These are phyloP conservation scores for Opisthocomus hoazin DNA, from an alignment of 2,113 vertebrate species.

Conservation along the genomic window DNA sequence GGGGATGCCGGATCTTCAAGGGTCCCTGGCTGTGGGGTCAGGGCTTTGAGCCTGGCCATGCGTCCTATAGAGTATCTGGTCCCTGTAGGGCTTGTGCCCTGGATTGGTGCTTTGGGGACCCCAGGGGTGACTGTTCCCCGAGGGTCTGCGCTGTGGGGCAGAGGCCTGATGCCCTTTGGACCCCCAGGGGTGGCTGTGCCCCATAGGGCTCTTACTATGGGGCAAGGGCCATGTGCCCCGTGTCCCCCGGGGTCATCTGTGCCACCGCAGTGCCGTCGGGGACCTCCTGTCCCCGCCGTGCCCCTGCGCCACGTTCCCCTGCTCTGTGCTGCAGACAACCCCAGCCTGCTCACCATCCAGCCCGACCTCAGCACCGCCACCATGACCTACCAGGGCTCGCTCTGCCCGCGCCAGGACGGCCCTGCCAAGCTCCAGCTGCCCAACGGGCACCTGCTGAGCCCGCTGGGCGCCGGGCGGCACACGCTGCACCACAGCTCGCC, in stretches of 20 bases:
- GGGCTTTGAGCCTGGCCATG: no score
- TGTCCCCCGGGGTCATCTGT: accelerated
- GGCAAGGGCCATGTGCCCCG: neutral
- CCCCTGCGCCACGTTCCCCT: neutral
- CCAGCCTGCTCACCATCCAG: slow-evolving; percentile 97
- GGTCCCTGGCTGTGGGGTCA: neutral
- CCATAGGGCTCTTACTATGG: neutral
- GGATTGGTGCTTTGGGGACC: neutral
- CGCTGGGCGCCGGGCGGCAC: slow-evolving; percentile 87
- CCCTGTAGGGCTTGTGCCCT: neutral
- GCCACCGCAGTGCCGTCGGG: accelerated
- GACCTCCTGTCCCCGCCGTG: neutral
- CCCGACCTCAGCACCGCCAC: slow-evolving; percentile 95
- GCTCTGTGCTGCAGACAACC: slow-evolving; percentile 83
- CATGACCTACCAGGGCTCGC: slow-evolving; percentile 93
- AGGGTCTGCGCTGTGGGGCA: neutral
- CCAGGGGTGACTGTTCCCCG: neutral
- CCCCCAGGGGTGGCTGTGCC: neutral
- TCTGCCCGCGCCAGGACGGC: slow-evolving; percentile 87
- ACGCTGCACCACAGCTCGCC: slow-evolving; percentile 91
- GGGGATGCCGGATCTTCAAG: neutral
- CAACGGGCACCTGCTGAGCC: slow-evolving; percentile 92
- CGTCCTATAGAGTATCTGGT: neutral
- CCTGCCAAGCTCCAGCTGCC: slow-evolving; percentile 88
- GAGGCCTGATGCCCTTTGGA: neutral